These are phyloP conservation scores for Macrochelys suwanniensis DNA, from an alignment of 2,797 vertebrate species.

Conservation along the genomic window DNA sequence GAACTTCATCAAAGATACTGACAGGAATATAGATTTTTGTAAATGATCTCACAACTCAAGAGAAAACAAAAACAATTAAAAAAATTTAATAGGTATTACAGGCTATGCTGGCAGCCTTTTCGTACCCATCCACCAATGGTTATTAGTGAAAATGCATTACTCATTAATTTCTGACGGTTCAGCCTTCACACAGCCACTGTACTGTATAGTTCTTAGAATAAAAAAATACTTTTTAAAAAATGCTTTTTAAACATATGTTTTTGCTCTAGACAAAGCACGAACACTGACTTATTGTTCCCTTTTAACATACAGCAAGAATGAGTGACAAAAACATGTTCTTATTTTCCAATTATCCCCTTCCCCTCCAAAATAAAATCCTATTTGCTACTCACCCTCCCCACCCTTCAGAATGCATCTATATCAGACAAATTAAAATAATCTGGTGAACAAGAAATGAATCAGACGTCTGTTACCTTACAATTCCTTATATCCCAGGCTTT, in stretches of 20 bases:
- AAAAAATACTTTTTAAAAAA: background rate
- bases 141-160: background rate
- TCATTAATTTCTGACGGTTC: background rate
- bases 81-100: background rate
- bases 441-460: background rate
- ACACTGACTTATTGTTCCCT: background rate
- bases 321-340: background rate
- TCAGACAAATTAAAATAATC: background rate
- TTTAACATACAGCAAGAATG: background rate
- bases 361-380: background rate
- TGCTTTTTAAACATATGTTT: background rate
- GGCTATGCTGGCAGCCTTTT: background rate
- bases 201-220: background rate
- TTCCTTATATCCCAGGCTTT: constrained; percentile 94
- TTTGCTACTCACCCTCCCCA: background rate
- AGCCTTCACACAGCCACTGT: background rate
- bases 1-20: background rate
- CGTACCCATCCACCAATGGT: background rate
- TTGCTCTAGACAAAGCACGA: background rate
- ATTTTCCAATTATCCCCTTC: background rate
- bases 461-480: constrained; percentile 84
- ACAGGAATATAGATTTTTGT: background rate
- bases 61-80: background rate
- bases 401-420: background rate
- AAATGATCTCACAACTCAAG: background rate